Evolutionary conservation across 2,797 vertebrate genomes (phyloP).

Genomic region (Stomatorhinus walkeri): DNA sequence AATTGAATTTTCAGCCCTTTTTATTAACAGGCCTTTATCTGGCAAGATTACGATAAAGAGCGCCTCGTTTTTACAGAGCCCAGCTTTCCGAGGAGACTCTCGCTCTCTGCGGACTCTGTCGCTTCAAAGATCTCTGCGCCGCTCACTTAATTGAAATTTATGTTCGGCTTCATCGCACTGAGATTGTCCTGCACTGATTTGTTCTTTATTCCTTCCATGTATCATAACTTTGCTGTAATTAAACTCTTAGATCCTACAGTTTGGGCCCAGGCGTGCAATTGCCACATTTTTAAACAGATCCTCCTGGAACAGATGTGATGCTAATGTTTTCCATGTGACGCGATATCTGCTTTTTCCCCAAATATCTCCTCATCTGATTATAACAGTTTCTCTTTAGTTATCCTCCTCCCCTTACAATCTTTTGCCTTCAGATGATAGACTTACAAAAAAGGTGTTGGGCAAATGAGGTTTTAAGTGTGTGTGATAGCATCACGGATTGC

Average conservation of each 20-base stretch:
- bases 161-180: conserved; percentile 28
- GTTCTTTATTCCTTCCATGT: conserved; percentile 27
- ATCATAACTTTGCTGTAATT: conserved; percentile 23
- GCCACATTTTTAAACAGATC: background rate
- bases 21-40: conserved; percentile 38
- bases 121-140: conserved; percentile 30
- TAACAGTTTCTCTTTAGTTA: background rate
- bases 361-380: background rate
- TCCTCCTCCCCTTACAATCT: background rate
- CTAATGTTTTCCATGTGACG: background rate
- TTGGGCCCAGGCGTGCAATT: background rate
- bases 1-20: conserved; percentile 44
- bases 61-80: conserved; percentile 33
- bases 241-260: conserved; percentile 18
- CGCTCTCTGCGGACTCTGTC: conserved; percentile 26
- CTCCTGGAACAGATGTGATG: background rate
- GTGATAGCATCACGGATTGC: background rate
- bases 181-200: conserved; percentile 29
- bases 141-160: conserved; percentile 39
- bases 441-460: background rate
- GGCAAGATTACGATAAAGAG: conserved; percentile 32
- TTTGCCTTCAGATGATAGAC: background rate
- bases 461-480: background rate
- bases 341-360: background rate
- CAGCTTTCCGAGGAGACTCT: conserved; percentile 29